Percentiles rank a stretch among this genome's conserved stretches.
Conservation (phyloP, 2,888 invertebrate genomes). For the Strigamia transsilvanica region DNA sequence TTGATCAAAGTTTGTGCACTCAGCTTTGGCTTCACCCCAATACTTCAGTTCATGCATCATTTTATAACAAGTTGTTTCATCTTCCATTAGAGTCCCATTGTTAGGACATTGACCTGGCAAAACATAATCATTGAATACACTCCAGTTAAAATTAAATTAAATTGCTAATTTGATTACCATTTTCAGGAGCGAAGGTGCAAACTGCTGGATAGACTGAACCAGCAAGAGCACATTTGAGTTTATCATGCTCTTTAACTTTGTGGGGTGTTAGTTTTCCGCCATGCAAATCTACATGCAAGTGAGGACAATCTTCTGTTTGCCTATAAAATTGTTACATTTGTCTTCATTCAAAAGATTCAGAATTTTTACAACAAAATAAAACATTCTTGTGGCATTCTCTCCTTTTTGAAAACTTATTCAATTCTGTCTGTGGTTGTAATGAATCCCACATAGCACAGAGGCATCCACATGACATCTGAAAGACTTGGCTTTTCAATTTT, state of each 20-base stretch:
- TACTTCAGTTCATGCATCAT: conserved; percentile 20
- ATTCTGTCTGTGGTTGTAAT: too few species aligned
- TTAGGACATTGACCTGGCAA: not conserved
- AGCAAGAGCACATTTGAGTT: not conserved
- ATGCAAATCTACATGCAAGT: conserved; percentile 7
- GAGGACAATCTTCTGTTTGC: conserved; percentile 11
- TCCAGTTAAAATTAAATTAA: not conserved
- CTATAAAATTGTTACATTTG: not conserved
- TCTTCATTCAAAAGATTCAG: not conserved
- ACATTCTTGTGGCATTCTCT: too few species aligned
- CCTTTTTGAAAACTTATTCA: too few species aligned
- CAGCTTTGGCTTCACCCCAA: conserved; percentile 15
- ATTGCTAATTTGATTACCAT: not conserved
- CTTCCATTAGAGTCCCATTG: not conserved
- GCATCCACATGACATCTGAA: too few species aligned
- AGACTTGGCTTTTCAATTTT: too few species aligned
- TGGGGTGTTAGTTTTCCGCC: not conserved
- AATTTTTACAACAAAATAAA: too few species aligned
- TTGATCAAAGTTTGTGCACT: not conserved
- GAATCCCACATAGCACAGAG: too few species aligned
- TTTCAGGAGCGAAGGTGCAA: conserved; percentile 4
- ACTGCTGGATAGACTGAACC: not conserved
- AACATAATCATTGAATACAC: not conserved
- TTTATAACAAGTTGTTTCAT: not conserved
- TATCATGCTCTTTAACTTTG: conserved; percentile 18